These are phyloP conservation scores for Drosophila fuyamai DNA, from an alignment of 1,140 invertebrate genomes.

Conservation along the genomic window DNA sequence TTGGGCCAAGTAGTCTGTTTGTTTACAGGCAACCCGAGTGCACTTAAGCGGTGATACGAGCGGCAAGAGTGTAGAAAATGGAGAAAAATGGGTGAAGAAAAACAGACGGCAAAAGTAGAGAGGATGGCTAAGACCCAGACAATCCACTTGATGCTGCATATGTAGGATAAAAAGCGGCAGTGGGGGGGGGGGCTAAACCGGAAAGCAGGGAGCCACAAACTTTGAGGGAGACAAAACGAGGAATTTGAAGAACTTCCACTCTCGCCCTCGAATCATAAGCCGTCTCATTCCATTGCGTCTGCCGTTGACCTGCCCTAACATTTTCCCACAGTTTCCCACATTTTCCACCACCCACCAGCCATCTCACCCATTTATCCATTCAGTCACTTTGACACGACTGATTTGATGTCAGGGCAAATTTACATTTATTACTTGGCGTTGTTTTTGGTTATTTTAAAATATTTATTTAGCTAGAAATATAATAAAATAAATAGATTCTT, in stretches of 20 bases:
- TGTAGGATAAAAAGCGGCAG: conserved; percentile 8
- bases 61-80: conserved; percentile 6
- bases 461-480: neutral
- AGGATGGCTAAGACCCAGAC: conserved; percentile 44
- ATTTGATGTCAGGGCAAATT: conserved; percentile 62
- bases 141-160: conserved; percentile 45
- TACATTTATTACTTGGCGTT: conserved; percentile 42
- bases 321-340: conserved; percentile 15
- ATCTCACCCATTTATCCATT: conserved; percentile 6
- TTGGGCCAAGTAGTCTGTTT: conserved; percentile 51
- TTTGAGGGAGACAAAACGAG: conserved; percentile 25
- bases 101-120: neutral
- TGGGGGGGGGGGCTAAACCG: neutral
- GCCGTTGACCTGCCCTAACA: conserved; percentile 37
- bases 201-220: neutral
- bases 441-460: neutral
- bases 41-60: conserved; percentile 70
- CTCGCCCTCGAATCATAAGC: neutral
- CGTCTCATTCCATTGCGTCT: conserved; percentile 3
- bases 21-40: conserved; percentile 78
- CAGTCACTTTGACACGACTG: conserved; percentile 58
- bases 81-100: conserved; percentile 18
- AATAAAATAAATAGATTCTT: neutral
- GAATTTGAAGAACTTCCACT: conserved; percentile 40
- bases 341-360: neutral